Evolutionary conservation across 2,113 vertebrate genomes (phyloP), one percentile per base, ranked within the genome.

Genomic region (Thalassoma bifasciatum): DNA sequence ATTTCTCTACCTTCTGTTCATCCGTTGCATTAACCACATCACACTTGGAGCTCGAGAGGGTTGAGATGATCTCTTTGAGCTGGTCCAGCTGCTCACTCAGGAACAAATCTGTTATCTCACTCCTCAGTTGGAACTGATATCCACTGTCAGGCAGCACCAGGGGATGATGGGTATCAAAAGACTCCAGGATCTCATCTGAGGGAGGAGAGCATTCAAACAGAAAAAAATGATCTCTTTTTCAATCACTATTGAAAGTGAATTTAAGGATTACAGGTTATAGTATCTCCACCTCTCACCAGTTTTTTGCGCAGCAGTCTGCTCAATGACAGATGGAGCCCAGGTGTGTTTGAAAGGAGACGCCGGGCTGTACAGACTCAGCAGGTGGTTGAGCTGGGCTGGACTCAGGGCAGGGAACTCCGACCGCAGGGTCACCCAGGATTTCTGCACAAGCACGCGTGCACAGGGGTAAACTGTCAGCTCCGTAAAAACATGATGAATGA

Each of bases 101-200:
- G 8, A 30, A 47, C 0, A 34, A 37, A 14, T 94, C 92, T 24
- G 65, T 63, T 5, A 93, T 47, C 0, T 85, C 47, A 7, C 50
- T 34, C 13, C 75, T 81, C 50, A 93, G 76, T 52, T 90, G 80
- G 30, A 95, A 71, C 58, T 82, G 84, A 79, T 93, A 94, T 10
- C 87, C 90, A 8, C 58, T 72, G 1, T 77, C 76, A 0, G 94
- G 93, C 63, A 95, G 86, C 76, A 93, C 81, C 54, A 95, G 89
- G 17, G 94, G 93, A 21, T 94, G 94, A 49, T 94, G 93, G 56
- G 91, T 90, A 57, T 95, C 94, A 44, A 95, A 95, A 46, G 86
- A 92, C 78, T 93, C 92, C 89, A 95, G 79, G 75, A 95, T 87
- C 14, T 93, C 91, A 67, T 73, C 94, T 95, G 64, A 67, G 14